Conservation (phyloP, 2,113 vertebrate genomes). For the Macroglossus sobrinus region DNA sequence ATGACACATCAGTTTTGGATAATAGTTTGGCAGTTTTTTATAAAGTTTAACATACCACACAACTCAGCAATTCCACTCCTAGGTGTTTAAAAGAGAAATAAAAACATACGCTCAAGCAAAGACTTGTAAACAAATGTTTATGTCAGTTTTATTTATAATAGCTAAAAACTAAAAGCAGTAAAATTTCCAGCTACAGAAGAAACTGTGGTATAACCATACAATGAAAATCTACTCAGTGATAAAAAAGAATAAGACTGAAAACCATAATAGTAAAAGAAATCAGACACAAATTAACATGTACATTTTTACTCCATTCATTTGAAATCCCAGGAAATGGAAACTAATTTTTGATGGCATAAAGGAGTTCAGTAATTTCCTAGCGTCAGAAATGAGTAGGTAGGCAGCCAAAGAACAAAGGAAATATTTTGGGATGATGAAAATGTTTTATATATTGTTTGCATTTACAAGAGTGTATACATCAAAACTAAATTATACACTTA, state of each 20-base stretch:
- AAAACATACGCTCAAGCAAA: neutral
- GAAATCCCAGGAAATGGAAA: neutral
- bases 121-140: neutral
- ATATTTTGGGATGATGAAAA: neutral
- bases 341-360: neutral
- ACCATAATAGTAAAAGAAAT: neutral
- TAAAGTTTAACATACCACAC: neutral
- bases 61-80: neutral
- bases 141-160: neutral
- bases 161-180: neutral
- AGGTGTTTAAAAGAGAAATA: neutral
- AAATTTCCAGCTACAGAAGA: neutral
- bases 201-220: neutral
- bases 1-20: neutral
- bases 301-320: neutral
- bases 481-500: neutral
- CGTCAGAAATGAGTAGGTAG: neutral
- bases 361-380: neutral
- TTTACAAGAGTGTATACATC: neutral
- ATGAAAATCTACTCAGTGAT: neutral
- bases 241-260: neutral
- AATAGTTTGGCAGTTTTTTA: neutral
- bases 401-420: neutral
- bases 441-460: neutral
- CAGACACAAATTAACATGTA: neutral